Conservation (phyloP, 2,113 vertebrate genomes). For the Sciurus niger region DNA sequence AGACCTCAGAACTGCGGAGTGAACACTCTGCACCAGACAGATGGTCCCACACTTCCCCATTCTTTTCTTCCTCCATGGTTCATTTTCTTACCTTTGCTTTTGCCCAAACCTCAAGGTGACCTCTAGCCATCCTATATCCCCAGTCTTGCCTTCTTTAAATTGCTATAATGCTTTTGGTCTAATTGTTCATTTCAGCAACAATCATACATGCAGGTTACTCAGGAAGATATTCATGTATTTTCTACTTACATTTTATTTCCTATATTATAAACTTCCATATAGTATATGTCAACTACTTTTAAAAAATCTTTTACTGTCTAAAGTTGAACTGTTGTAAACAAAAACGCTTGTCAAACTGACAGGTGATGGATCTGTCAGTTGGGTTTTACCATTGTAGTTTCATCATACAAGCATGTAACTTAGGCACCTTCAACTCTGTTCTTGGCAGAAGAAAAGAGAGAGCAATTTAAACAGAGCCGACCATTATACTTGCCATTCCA, state of each 20-base stretch:
- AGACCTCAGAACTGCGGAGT: not conserved
- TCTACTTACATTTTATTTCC: conserved; percentile 24
- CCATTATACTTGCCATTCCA: not conserved
- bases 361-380: not conserved
- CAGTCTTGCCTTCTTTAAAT: not conserved
- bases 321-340: not conserved
- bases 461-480: not conserved
- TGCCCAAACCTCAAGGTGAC: not conserved
- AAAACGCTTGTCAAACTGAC: conserved; percentile 11
- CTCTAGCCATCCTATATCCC: not conserved
- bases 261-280: not conserved
- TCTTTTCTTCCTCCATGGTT: not conserved
- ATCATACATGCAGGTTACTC: not conserved
- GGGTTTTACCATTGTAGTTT: not conserved
- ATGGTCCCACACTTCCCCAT: not conserved
- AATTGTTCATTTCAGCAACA: not conserved
- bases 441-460: conserved; percentile 22
- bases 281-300: not conserved
- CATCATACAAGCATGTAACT: not conserved
- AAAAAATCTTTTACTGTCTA: not conserved
- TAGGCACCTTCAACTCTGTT: conserved; percentile 14
- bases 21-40: not conserved
- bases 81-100: not conserved
- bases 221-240: not conserved
- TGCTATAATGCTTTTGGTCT: not conserved